Base-by-base conservation (phyloP, 2,888 invertebrate species). In the Platycheirus rosarum region DNA sequence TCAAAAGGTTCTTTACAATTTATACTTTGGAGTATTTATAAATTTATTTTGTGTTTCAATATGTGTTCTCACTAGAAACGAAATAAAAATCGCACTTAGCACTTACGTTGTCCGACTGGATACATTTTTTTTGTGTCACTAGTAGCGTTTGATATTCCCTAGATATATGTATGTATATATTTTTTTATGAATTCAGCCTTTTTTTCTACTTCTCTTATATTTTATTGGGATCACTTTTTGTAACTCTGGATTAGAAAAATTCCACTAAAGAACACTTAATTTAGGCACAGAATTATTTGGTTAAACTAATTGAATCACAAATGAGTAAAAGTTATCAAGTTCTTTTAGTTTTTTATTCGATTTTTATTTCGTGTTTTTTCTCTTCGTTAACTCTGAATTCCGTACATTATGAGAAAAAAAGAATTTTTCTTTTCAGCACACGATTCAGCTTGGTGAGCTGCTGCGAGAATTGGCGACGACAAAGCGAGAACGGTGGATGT, bases 31-130 rank as follows among this genome's bases (percentile, higher is more conserved):
- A 66, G 2, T 55, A 14, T 16, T 7, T 40, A 14, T 20, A 11
- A 48, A 62, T n/a, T 20, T 14, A 44, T n/a, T 20, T 32, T 13
- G 29, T 4, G 8, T 32, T 7, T 7, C 9, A 44, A 44, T 26
- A 14, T n/a, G n/a, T n/a, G n/a, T 26, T 13, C 23, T 9, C 20
- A 4, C n/a, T 6, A 7, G 2, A 32, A 63, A 18, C 6, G 18
- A 18, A n/a, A 35, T 3, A 32, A 9, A 46, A 46, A 20, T 20
- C 2, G 7, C 8, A 62, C 26, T 74, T 48, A 71, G 84, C 90
- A 93, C 93, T 93, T 92, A 93, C 93, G 93, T 91, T 93, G 93
- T 89, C 93, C 93, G 90, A 93, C 93, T 88, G 93, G 93, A 92
- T 93, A 93, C 93, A 93, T 93, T 90, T 90, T 91, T 86, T 85